phyloP scores from a whole-genome alignment of 2,888 invertebrate species.

The Lamproptera curius region DNA sequence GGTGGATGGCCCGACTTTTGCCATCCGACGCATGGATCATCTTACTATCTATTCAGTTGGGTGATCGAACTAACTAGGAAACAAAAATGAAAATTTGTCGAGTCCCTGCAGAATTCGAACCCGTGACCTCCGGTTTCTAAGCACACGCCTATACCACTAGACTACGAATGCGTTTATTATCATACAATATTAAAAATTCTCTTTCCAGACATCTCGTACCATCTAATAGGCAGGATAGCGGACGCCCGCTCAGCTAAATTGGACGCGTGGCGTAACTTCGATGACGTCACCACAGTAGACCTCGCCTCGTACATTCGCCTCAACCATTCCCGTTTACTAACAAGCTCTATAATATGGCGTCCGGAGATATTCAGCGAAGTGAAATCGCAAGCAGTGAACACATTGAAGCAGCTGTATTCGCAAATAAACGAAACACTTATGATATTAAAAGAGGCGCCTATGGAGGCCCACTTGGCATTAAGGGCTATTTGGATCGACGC shows the following conservation, averaged over 20 bases:
- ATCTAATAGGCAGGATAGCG: conserved; percentile 86
- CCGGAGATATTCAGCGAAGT: conserved; percentile 81
- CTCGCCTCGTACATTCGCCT: conserved; percentile 87
- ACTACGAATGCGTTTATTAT: too few relatives aligned
- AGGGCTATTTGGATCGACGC: conserved; percentile 87
- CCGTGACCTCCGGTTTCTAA: too few relatives aligned
- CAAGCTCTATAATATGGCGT: conserved; percentile 88
- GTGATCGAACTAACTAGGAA: too few relatives aligned
- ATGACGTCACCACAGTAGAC: conserved; percentile 87
- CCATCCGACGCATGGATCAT: too few relatives aligned
- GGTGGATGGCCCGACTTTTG: too few relatives aligned
- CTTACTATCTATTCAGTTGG: too few relatives aligned
- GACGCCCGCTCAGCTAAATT: conserved; percentile 87
- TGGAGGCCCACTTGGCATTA: conserved; percentile 83
- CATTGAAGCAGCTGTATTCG: conserved; percentile 56
- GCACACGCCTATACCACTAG: too few relatives aligned
- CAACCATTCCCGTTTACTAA: conserved; percentile 90
- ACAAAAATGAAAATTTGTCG: too few relatives aligned
- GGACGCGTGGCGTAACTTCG: conserved; percentile 89
- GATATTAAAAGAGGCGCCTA: conserved; percentile 74
- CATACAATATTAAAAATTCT: too few relatives aligned
- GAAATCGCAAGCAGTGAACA: conserved; percentile 48
- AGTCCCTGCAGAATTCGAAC: too few relatives aligned
- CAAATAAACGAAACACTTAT: conserved; percentile 66
- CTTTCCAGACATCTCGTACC: conserved; percentile 70